phyloP scores from a whole-genome alignment of 2,888 invertebrate genomes.

The Dichetophora obliterata region DNA sequence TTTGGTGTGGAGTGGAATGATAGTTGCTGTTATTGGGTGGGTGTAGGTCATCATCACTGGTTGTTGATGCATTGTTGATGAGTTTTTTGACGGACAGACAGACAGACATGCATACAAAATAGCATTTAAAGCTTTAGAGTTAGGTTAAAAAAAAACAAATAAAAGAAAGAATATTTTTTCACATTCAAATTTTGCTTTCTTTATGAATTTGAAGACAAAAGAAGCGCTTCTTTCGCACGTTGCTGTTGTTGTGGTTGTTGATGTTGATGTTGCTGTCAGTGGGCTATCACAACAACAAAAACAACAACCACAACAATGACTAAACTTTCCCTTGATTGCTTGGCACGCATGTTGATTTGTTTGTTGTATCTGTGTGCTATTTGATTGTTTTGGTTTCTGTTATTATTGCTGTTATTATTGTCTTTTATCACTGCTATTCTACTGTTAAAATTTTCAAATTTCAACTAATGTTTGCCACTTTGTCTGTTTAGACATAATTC shows the following conservation, averaged over 20 bases:
- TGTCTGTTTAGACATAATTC: not conserved
- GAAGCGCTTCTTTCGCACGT: constrained; percentile 9
- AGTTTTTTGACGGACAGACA: not conserved
- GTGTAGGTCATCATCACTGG: constrained; percentile 2
- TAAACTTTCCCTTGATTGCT: constrained; percentile 37
- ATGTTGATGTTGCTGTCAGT: constrained; percentile 27
- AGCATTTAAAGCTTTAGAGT: not conserved
- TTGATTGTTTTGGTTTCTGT: not conserved
- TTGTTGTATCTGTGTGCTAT: constrained; percentile 18
- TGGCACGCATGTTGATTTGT: constrained; percentile 25
- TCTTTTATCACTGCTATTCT: constrained; percentile 21
- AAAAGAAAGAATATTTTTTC: constrained; percentile 1
- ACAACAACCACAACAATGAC: constrained; percentile 8
- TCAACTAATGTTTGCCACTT: constrained; percentile 9
- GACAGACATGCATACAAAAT: not conserved
- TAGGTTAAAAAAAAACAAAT: not conserved
- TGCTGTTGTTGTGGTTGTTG: constrained; percentile 7
- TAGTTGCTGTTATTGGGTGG: constrained; percentile 15
- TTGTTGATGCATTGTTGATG: constrained; percentile 8
- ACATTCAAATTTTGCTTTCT: constrained; percentile 31
- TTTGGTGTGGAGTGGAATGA: not conserved
- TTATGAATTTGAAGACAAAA: constrained; percentile 12
- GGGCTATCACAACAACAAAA: constrained; percentile 33
- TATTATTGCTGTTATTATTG: not conserved
- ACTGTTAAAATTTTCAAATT: constrained; percentile 1